Conservation (phyloP, 2,113 vertebrate species). For the Oryzias javanicus region DNA sequence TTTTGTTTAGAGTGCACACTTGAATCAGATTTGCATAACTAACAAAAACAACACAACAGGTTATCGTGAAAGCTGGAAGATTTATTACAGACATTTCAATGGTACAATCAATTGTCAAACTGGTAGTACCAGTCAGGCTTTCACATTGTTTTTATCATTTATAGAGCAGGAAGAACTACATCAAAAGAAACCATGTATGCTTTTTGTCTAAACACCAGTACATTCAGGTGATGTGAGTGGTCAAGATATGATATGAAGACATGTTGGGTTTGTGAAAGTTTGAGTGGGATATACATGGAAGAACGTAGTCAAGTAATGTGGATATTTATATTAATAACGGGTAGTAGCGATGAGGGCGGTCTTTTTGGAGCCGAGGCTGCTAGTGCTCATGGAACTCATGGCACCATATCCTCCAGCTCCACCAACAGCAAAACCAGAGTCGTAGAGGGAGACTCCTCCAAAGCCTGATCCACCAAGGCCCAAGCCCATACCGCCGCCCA, state of each 20-base stretch:
- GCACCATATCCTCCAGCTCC: background rate
- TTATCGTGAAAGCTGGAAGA: too few relatives aligned
- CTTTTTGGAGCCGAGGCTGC: background rate
- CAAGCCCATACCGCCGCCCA: background rate
- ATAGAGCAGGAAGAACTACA: constrained; percentile 38
- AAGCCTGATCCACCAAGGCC: background rate
- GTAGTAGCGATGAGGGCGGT: background rate
- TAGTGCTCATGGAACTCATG: background rate
- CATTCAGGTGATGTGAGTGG: constrained; percentile 12
- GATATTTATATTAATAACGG: constrained; percentile 12
- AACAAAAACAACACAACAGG: too few relatives aligned
- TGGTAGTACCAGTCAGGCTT: constrained; percentile 48
- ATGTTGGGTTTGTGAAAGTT: constrained; percentile 1
- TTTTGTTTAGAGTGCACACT: too few relatives aligned
- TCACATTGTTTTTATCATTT: constrained; percentile 5
- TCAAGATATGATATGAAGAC: constrained; percentile 9
- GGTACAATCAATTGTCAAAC: constrained; percentile 57
- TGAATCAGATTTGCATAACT: too few relatives aligned
- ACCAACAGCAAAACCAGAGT: background rate
- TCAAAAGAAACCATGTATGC: constrained; percentile 38
- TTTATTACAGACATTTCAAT: constrained; percentile 47
- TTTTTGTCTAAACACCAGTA: constrained; percentile 46
- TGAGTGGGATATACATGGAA: constrained; percentile 13
- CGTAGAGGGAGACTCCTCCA: background rate
- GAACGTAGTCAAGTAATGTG: background rate